A percentile compares a stretch with the other conserved stretches of the same genome.
Conservation (phyloP, 2,113 vertebrate species). For the Protobothrops mucrosquamatus region DNA sequence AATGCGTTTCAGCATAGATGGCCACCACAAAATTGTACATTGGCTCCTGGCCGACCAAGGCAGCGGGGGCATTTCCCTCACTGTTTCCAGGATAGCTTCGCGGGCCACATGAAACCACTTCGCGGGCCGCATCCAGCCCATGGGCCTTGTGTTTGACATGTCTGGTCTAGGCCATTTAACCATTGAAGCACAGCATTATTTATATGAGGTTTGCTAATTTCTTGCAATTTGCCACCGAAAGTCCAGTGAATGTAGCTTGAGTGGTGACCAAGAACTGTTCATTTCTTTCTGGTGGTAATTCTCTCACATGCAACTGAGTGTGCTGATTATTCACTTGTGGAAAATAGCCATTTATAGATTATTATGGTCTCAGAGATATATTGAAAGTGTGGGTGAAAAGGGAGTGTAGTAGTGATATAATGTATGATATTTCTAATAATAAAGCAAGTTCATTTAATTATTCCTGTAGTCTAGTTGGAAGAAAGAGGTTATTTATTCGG, state of each 20-base stretch:
- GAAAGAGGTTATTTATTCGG: conserved; percentile 5
- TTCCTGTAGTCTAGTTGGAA: conserved; percentile 8
- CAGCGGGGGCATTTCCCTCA: no score
- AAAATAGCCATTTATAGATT: not conserved
- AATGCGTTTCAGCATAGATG: no score
- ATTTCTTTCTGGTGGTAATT: not conserved
- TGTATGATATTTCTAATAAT: not conserved
- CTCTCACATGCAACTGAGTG: not conserved
- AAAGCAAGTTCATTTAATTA: conserved; percentile 23
- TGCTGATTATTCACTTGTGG: not conserved
- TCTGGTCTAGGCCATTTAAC: no score
- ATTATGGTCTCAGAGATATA: not conserved
- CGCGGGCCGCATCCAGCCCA: no score
- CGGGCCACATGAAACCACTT: no score
- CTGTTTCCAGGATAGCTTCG: no score
- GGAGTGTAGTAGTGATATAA: not conserved
- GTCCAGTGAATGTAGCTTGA: not conserved
- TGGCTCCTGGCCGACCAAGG: no score
- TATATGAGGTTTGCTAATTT: not conserved
- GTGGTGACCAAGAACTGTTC: not conserved
- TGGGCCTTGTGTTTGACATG: no score
- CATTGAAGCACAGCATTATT: not conserved
- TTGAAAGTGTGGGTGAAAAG: conserved; percentile 5
- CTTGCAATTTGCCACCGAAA: not conserved
- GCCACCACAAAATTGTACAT: no score